Base-by-base conservation (phyloP, 2,888 invertebrate species). In the Exocentrus adspersus region DNA sequence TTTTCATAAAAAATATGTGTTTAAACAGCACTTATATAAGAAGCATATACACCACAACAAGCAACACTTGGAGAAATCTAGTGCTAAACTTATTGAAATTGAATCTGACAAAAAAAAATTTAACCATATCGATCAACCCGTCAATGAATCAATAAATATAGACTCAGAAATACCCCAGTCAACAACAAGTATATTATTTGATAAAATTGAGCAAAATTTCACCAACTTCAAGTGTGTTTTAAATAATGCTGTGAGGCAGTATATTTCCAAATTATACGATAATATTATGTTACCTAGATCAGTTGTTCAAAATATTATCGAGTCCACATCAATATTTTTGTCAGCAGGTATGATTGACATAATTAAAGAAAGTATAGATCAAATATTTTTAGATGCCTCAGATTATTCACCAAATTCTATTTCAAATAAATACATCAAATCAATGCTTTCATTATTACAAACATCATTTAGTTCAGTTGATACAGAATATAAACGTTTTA, bases 401-500 rank as follows among this genome's bases (percentile, higher is more conserved):
- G 7, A 28, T 20, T 30, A n/a, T n/a, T n/a, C 10, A 45, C 2
- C 45, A 30, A 10, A 43, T 43, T 10, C 24, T 42, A 24, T 37
- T 42, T 58, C 17, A 21, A 28, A 24, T 24, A 59, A 51, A n/a
- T 50, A 7, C n/a, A 17, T 42, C 24, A 30, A 32, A 17, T 42
- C 48, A 7, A 20, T 64, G 48, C 20, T 51, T 19, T 28, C 12
- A 2, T 30, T 37, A 9, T 43, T 64, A 21, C 19, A 43, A 42
- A 53, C 10, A 14, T 30, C 53, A 20, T 64, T 64, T 37, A 50
- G 42, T 17, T 28, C 10, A 7, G 41, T 57, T 2, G 37, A 65
- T 19, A 58, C 65, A 9, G 61, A 65, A 53, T 61, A 61, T 16
- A 65, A 46, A 41, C 19, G 61, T 14, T 30, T 58, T 7, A 10